Conservation (phyloP, 2,797 vertebrate species). For the Chelon auratus region DNA sequence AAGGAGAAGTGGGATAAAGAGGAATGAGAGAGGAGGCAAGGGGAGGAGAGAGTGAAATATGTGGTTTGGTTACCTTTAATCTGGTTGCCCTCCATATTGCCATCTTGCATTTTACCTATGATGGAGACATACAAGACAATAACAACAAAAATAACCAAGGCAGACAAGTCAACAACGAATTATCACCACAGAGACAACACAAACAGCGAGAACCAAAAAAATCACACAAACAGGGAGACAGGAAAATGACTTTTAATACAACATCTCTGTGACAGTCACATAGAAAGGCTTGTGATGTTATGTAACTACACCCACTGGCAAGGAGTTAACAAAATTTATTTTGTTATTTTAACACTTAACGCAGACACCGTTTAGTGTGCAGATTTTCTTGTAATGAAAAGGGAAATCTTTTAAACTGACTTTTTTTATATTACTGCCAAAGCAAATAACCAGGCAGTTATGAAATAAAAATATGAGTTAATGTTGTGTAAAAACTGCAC, state of each 20-base stretch:
- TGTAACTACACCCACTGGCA: conserved; percentile 42
- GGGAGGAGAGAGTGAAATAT: conserved; percentile 72
- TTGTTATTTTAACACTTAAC: conserved; percentile 1
- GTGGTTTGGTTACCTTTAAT: conserved; percentile 98
- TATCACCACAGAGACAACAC: conserved; percentile 87
- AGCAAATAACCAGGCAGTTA: conserved; percentile 19
- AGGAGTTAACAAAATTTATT: conserved; percentile 7
- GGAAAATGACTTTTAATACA: conserved; percentile 86
- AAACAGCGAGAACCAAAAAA: conserved; percentile 84
- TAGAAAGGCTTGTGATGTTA: conserved; percentile 70
- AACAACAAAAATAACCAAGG: conserved; percentile 90
- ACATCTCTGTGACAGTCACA: conserved; percentile 81
- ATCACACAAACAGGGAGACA: conserved; percentile 83
- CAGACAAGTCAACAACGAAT: conserved; percentile 87
- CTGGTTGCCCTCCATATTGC: conserved; percentile 99
- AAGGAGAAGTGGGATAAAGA: conserved; percentile 7
- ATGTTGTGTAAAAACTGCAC: conserved; percentile 17
- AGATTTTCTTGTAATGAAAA: conserved; percentile 14
- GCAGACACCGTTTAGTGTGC: conserved; percentile 19
- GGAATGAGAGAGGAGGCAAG: not conserved
- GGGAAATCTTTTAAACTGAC: conserved; percentile 1
- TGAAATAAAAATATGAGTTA: conserved; percentile 5
- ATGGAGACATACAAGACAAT: conserved; percentile 97
- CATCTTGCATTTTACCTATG: conserved; percentile 99
- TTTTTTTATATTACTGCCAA: conserved; percentile 16